phyloP scores from a whole-genome alignment of 2,888 invertebrate species.

The Xiphydria camelus region DNA sequence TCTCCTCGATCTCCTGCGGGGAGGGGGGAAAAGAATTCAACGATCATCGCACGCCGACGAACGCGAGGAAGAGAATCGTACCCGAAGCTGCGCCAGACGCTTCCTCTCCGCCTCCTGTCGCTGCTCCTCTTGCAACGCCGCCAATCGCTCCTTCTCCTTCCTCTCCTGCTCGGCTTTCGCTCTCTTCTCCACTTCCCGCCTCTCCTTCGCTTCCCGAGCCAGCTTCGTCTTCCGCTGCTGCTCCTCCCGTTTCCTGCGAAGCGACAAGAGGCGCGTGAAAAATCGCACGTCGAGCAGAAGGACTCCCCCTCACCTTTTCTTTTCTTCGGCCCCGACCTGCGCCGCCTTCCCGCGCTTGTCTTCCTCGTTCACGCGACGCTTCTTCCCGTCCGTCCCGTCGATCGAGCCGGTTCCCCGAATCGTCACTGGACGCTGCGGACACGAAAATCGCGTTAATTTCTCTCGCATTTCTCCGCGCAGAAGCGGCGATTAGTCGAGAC shows the following conservation, averaged over 20 bases:
- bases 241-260: conserved; percentile 61
- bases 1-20: conserved; percentile 53
- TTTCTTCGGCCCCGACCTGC: conserved; percentile 64
- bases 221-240: conserved; percentile 64
- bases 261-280: no score
- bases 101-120: conserved; percentile 61
- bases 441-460: no score
- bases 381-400: conserved; percentile 56
- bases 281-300: no score
- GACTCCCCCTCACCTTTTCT: conserved; percentile 61
- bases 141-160: conserved; percentile 50
- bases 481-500: no score
- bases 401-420: no score
- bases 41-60: no score
- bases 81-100: conserved; percentile 36
- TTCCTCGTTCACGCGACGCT: conserved; percentile 52
- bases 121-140: conserved; percentile 56
- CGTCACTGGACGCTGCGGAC: no score
- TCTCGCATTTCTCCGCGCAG: no score
- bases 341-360: conserved; percentile 67
- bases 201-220: conserved; percentile 59
- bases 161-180: conserved; percentile 56
- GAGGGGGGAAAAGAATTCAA: no score
- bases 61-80: no score
- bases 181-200: conserved; percentile 57